Conservation (phyloP, 53 echinoderm and acorn worm species). For the Astropecten irregularis region DNA sequence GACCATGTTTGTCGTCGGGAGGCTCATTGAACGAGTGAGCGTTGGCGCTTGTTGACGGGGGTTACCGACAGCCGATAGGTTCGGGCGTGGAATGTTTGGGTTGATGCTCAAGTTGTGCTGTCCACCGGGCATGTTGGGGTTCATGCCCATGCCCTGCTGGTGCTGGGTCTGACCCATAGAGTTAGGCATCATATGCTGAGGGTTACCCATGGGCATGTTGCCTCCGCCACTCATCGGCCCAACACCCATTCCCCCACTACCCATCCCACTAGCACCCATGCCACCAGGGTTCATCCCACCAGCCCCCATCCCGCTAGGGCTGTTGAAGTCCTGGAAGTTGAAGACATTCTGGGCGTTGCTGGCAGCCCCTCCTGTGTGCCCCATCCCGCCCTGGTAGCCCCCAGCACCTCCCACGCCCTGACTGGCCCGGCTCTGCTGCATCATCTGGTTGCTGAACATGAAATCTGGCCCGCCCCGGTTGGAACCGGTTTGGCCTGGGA, state of each 20-base stretch:
- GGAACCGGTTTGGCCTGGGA: slow-evolving; percentile 59
- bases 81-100: slow-evolving; percentile 81
- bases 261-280: neutral
- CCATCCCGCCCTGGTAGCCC: slow-evolving; percentile 70
- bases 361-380: neutral
- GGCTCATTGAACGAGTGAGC: slow-evolving; percentile 59
- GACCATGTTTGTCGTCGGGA: slow-evolving; percentile 42
- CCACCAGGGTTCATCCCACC: slow-evolving; percentile 47
- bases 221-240: too few relatives aligned
- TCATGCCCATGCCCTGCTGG: slow-evolving; percentile 77
- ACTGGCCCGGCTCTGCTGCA: slow-evolving; percentile 64
- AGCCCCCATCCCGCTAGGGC: slow-evolving; percentile 47
- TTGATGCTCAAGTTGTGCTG: slow-evolving; percentile 68
- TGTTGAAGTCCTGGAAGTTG: slow-evolving; percentile 57
- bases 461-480: slow-evolving; percentile 68
- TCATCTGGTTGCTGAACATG: slow-evolving; percentile 72
- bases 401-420: slow-evolving; percentile 49
- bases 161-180: slow-evolving; percentile 69
- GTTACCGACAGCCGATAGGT: slow-evolving; percentile 45
- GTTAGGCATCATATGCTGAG: slow-evolving; percentile 73
- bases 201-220: slow-evolving; percentile 64
- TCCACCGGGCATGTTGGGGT: slow-evolving; percentile 68
- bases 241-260: neutral
- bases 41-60: slow-evolving; percentile 37
- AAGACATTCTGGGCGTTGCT: slow-evolving; percentile 36